These are phyloP conservation scores for Dioctria rufipes DNA, from an alignment of 2,888 invertebrate genomes.

Conservation along the genomic window DNA sequence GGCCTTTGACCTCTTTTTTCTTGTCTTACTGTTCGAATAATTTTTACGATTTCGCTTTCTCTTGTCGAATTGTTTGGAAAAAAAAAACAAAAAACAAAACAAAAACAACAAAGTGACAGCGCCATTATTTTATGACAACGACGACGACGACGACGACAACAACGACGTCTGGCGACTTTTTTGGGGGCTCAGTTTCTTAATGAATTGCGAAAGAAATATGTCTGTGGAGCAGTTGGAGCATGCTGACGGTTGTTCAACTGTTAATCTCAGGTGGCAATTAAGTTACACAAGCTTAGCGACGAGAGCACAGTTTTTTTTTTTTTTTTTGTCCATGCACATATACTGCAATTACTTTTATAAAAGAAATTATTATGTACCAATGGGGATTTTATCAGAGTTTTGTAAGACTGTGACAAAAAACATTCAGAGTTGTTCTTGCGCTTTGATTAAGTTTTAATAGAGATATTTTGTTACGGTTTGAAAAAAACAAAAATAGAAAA, in stretches of 20 bases:
- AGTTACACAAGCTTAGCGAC: slow-evolving; percentile 35
- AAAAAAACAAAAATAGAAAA: too few relatives aligned
- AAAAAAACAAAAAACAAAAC: not conserved
- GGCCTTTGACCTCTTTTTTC: not conserved
- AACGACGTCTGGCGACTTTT: slow-evolving; percentile 18
- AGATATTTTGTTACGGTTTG: too few relatives aligned
- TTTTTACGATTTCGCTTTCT: slow-evolving; percentile 50
- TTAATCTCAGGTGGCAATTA: slow-evolving; percentile 28
- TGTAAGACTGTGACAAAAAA: too few relatives aligned
- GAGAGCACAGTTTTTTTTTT: slow-evolving; percentile 22
- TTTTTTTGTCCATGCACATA: not conserved
- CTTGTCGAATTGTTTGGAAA: slow-evolving; percentile 44
- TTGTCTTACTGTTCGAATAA: not conserved
- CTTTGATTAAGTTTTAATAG: too few relatives aligned
- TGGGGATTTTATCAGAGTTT: too few relatives aligned
- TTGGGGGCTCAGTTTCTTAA: slow-evolving; percentile 29
- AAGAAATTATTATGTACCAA: too few relatives aligned
- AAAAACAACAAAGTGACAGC: slow-evolving; percentile 22
- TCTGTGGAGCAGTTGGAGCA: not conserved
- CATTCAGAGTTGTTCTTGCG: too few relatives aligned
- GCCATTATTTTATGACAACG: not conserved
- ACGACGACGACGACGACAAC: not conserved
- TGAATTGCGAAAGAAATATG: slow-evolving; percentile 32
- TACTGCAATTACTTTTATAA: too few relatives aligned
- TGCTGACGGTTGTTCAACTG: slow-evolving; percentile 42